phyloP scores from a whole-genome alignment of 2,888 invertebrate genomes.

The Odontomyia ornata region DNA sequence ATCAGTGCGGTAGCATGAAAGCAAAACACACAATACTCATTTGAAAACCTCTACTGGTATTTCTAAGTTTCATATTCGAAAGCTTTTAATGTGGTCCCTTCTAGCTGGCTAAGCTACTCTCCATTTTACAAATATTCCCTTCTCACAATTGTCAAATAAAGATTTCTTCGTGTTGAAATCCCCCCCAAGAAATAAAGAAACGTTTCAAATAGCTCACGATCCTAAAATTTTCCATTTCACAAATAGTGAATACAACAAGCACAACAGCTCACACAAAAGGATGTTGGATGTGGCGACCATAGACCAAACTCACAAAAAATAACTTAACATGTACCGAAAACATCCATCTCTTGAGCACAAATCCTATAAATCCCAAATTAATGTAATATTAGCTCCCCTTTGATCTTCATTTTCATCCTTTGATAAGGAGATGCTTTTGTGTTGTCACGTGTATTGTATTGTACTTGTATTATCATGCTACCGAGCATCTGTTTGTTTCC shows the following conservation, averaged over 20 bases:
- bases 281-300: not conserved
- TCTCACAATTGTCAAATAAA: not conserved
- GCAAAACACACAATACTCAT: conserved; percentile 20
- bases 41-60: not conserved
- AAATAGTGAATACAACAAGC: not conserved
- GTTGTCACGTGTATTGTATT: conserved; percentile 12
- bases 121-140: not conserved
- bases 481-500: conserved; percentile 32
- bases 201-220: not conserved
- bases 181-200: not conserved
- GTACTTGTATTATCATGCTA: conserved; percentile 21
- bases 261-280: not conserved
- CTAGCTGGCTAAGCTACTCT: not conserved
- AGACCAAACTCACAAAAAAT: not conserved
- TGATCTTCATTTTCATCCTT: conserved; percentile 43
- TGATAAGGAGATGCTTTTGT: conserved; percentile 12
- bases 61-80: conserved; percentile 6
- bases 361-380: conserved; percentile 41
- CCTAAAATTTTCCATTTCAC: conserved; percentile 11
- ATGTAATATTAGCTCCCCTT: conserved; percentile 39
- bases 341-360: not conserved
- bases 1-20: conserved; percentile 23
- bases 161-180: not conserved
- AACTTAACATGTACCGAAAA: conserved; percentile 3
- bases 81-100: not conserved